These are phyloP conservation scores for Lasioglossum baleicum DNA, from an alignment of 1,140 invertebrate genomes.

Conservation along the genomic window DNA sequence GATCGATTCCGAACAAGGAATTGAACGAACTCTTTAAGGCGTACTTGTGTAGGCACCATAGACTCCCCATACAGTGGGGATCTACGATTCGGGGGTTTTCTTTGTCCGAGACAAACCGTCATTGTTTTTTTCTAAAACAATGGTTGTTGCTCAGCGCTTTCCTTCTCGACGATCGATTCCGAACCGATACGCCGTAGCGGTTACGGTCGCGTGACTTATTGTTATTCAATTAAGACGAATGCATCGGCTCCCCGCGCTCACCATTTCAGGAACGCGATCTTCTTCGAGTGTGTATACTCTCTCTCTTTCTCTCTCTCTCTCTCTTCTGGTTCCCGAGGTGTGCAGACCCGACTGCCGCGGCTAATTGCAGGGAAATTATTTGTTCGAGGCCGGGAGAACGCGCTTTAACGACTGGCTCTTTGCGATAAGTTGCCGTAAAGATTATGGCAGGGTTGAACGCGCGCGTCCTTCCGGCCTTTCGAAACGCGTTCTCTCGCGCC, in stretches of 20 bases:
- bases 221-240: conserved; percentile 11
- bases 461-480: conserved; percentile 58
- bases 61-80: background rate
- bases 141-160: background rate
- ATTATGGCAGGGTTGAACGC: conserved; percentile 56
- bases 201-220: background rate
- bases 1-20: conserved; percentile 34
- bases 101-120: conserved; percentile 56
- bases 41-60: conserved; percentile 20
- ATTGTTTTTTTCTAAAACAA: conserved; percentile 31
- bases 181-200: no score
- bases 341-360: background rate
- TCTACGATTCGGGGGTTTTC: conserved; percentile 16
- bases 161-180: background rate
- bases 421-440: conserved; percentile 54
- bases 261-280: background rate
- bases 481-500: conserved; percentile 58
- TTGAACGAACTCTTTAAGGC: conserved; percentile 66
- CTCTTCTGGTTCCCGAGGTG: no score
- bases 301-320: background rate
- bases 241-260: background rate
- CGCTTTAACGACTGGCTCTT: conserved; percentile 48
- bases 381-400: conserved; percentile 1
- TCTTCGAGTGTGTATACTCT: background rate
- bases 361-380: conserved; percentile 14